These are phyloP conservation scores for Erebia epiphron DNA, from an alignment of 2,888 invertebrate genomes.

Conservation along the genomic window DNA sequence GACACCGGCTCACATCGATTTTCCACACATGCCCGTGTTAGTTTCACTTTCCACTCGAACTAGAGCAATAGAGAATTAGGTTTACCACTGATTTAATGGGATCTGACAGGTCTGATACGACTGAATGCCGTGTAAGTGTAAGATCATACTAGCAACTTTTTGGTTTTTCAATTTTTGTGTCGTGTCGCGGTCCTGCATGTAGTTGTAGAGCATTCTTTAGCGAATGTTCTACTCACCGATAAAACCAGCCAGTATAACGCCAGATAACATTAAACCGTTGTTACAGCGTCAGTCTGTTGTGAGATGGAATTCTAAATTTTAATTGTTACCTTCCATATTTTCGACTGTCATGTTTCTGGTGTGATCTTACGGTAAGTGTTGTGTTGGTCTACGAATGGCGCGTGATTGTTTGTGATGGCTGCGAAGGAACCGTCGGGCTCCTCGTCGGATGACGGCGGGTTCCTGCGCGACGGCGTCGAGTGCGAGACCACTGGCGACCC, in stretches of 20 bases:
- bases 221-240: no score
- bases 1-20: conserved; percentile 71
- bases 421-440: conserved; percentile 79
- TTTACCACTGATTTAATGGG: conserved; percentile 30
- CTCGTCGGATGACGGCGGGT: conserved; percentile 81
- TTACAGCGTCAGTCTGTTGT: no score
- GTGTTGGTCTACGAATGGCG: conserved; percentile 56
- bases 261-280: neutral
- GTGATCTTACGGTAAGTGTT: conserved; percentile 51
- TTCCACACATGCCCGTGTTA: conserved; percentile 59
- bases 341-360: neutral
- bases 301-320: no score
- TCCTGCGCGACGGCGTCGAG: conserved; percentile 70
- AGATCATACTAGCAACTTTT: conserved; percentile 4
- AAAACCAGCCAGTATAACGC: no score
- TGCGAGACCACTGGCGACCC: conserved; percentile 65
- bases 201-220: no score
- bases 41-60: conserved; percentile 67
- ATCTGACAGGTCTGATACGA: conserved; percentile 9
- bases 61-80: conserved; percentile 57
- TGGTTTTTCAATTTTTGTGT: neutral
- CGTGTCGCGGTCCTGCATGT: neutral
- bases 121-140: conserved; percentile 10
- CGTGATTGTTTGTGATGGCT: conserved; percentile 68
- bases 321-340: neutral